Evolutionary conservation across 2,113 vertebrate genomes (phyloP).

Genomic region (Cephalophus harveyi): DNA sequence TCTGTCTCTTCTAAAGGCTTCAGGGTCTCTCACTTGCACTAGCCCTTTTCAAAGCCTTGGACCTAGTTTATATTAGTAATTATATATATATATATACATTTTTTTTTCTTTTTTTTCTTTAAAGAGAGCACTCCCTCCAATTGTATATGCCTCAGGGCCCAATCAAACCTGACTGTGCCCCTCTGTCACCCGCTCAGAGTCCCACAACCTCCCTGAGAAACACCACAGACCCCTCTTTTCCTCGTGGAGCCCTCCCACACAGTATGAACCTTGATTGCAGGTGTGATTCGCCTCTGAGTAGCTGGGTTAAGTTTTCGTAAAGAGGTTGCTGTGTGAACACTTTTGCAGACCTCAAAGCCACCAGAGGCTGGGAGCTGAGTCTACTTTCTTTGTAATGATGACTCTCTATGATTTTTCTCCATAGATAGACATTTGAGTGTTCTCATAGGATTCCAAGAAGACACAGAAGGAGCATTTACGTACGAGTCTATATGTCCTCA

Average conservation of each 20-base stretch:
- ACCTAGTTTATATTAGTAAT: not conserved
- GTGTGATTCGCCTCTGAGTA: constrained; percentile 33
- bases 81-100: not conserved
- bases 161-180: not conserved
- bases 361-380: not conserved
- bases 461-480: not conserved
- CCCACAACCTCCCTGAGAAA: not conserved
- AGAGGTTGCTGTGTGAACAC: constrained; percentile 55
- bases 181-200: not conserved
- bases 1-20: not conserved
- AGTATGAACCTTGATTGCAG: not conserved
- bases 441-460: not conserved
- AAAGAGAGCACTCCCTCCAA: not conserved
- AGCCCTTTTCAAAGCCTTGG: not conserved
- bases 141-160: not conserved
- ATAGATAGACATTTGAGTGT: not conserved
- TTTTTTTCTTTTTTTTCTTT: not conserved
- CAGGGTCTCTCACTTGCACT: not conserved
- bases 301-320: constrained; percentile 61
- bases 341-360: constrained; percentile 69
- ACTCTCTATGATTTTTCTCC: constrained; percentile 36
- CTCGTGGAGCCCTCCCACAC: not conserved
- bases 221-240: not conserved
- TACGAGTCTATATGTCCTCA: not conserved
- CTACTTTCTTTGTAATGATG: constrained; percentile 33